Evolutionary conservation across 2,888 invertebrate genomes (phyloP).

Genomic region (Pyrocoelia pectoralis): DNA sequence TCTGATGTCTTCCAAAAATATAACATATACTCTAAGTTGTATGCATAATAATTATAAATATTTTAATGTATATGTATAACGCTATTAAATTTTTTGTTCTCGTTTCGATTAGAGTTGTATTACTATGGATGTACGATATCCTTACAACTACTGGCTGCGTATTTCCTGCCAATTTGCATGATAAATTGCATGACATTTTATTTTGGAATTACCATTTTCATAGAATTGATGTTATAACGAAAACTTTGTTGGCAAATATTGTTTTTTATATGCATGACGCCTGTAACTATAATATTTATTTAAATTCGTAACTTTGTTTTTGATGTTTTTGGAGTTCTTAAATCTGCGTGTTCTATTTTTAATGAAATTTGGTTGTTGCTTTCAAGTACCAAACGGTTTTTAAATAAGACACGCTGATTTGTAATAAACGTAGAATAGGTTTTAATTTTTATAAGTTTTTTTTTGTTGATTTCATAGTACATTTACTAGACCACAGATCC

Average conservation of each 20-base stretch:
- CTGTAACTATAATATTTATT: slow-evolving; percentile 40
- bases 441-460: slow-evolving; percentile 38
- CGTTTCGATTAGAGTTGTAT: not conserved
- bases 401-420: slow-evolving; percentile 41
- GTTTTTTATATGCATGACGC: slow-evolving; percentile 39
- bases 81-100: not conserved
- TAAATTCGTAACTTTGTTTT: slow-evolving; percentile 62
- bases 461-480: slow-evolving; percentile 57
- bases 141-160: not conserved
- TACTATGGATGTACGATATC: not conserved
- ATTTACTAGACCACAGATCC: slow-evolving; percentile 54
- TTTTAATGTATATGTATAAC: not conserved
- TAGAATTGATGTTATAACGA: not conserved
- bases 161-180: not conserved
- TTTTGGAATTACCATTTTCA: not conserved
- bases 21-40: not conserved
- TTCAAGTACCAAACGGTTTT: slow-evolving; percentile 11
- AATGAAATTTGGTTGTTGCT: slow-evolving; percentile 21
- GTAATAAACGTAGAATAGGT: slow-evolving; percentile 26
- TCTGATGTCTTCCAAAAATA: slow-evolving; percentile 23
- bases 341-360: slow-evolving; percentile 41
- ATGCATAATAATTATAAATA: slow-evolving; percentile 2
- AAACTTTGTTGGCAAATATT: slow-evolving; percentile 16
- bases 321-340: slow-evolving; percentile 27
- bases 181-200: slow-evolving; percentile 11